Evolutionary conservation across 2,113 vertebrate genomes (phyloP), one percentile per base, ranked within the genome.

Genomic region (Cyprinodon tularosa): DNA sequence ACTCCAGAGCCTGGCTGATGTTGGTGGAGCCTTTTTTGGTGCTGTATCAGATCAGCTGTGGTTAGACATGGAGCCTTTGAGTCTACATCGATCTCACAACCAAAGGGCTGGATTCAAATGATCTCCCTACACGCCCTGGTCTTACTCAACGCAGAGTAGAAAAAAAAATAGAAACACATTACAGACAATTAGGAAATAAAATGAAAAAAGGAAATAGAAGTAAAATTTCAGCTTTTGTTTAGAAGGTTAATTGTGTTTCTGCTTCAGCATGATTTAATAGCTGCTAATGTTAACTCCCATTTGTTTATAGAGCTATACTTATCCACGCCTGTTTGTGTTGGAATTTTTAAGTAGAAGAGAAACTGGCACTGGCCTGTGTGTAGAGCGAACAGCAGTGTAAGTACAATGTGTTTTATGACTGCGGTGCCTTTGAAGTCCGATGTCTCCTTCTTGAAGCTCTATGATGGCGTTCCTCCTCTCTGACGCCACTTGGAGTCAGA

Each of bases 41-140:
- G 65, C 86, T 77, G 59, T 83, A 90, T 94, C 88, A 85, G 88
- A 91, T 92, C 86, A 89, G 79, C 76, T 86, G 88, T 89, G 90
- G 91, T 89, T 77, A 89, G 86, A 83, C 73, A 59, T 74, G 89
- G 88, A 92, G 91, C 83, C 94, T 79, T 4, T 60, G 71, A 84
- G 93, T 93, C 93, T 94, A 72, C 77, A 50, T 88, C 69, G 77
- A 80, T 10, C 71, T 81, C 68, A 4, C 8, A 76, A 62, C 76
- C 80, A 71, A 45, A 66, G 69, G 73, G 66, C 45, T 63, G 63
- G 68, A 59, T 78, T 66, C 63, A 42, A 77, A 69, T 62, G 57
- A 57, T 50, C 44, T 64, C n/a, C 62, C 66, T 69, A 37, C 61
- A 68, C 1, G n/a, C 62, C 39, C 36, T 62, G 5, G 57, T 14